Conservation (phyloP, 2,888 invertebrate species). For the Yponomeuta plumbellus region DNA sequence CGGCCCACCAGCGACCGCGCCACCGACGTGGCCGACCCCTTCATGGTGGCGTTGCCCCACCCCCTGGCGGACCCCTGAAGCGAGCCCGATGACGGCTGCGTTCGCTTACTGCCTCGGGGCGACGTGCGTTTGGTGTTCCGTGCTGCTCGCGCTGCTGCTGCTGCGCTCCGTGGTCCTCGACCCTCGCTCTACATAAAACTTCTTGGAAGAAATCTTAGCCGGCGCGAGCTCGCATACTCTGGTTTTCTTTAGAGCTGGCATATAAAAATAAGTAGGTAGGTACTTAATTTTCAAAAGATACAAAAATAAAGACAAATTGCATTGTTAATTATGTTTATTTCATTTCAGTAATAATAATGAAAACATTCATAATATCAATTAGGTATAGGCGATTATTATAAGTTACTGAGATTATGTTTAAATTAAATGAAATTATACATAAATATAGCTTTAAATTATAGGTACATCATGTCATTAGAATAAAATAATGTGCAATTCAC, state of each 20-base stretch:
- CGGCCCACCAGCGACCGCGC: conserved; percentile 28
- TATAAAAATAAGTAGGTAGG: too few relatives aligned
- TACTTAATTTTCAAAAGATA: too few relatives aligned
- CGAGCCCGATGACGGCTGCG: conserved; percentile 29
- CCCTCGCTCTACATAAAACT: too few relatives aligned
- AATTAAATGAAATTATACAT: too few relatives aligned
- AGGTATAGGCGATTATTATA: conserved; percentile 50
- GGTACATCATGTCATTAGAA: too few relatives aligned
- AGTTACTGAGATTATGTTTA: conserved; percentile 36
- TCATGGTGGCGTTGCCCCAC: conserved; percentile 46
- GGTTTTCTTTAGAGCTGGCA: too few relatives aligned
- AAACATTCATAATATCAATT: conserved; percentile 20
- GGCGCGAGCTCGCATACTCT: too few relatives aligned
- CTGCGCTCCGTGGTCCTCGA: neutral
- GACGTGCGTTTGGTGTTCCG: conserved; percentile 28
- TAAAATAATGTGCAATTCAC: too few relatives aligned
- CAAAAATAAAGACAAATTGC: too few relatives aligned
- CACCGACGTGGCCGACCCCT: conserved; percentile 58
- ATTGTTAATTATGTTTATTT: conserved; percentile 67
- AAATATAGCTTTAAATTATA: too few relatives aligned
- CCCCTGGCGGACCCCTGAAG: conserved; percentile 35
- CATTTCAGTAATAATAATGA: conserved; percentile 57
- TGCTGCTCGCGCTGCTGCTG: conserved; percentile 26
- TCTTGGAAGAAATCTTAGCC: too few relatives aligned
- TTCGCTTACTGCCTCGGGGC: conserved; percentile 30